phyloP scores from a whole-genome alignment of 2,113 vertebrate genomes.

The Microcebus ravelobensis region DNA sequence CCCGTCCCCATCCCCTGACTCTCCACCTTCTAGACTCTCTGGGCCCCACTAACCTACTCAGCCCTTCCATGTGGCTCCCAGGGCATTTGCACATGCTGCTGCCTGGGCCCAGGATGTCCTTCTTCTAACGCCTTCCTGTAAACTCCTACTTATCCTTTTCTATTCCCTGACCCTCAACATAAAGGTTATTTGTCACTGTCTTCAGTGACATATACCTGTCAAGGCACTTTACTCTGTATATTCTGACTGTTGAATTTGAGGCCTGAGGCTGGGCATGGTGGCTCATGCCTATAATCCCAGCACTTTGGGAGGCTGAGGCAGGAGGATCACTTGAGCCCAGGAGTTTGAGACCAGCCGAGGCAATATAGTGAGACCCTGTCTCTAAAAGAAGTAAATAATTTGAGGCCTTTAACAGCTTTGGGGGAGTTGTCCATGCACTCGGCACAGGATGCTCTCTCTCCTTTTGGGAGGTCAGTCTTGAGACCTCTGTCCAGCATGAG shows the following conservation, averaged over 20 bases:
- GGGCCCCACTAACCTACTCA: too few species aligned
- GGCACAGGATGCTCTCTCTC: too few species aligned
- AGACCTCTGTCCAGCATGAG: neutral
- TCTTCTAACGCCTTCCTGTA: neutral
- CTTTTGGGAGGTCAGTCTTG: neutral
- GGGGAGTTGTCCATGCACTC: too few species aligned
- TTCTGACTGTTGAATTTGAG: neutral
- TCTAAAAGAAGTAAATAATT: too few species aligned
- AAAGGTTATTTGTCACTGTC: neutral
- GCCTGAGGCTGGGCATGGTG: too few species aligned
- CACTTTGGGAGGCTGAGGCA: too few species aligned
- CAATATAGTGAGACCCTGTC: too few species aligned
- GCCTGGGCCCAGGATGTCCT: neutral
- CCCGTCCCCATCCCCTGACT: neutral
- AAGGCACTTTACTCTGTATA: neutral
- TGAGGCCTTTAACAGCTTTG: neutral
- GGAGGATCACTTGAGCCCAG: too few species aligned
- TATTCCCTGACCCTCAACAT: neutral
- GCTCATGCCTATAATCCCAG: too few species aligned
- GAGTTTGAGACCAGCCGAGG: too few species aligned
- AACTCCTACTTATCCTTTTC: neutral
- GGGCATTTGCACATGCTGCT: too few species aligned
- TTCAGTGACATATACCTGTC: accelerated
- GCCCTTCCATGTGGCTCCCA: neutral
- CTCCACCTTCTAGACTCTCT: too few species aligned